Percentiles rank a stretch among this genome's conserved stretches.
phyloP scores from a whole-genome alignment of 2,797 vertebrate species.

The Sandelia bainsii region DNA sequence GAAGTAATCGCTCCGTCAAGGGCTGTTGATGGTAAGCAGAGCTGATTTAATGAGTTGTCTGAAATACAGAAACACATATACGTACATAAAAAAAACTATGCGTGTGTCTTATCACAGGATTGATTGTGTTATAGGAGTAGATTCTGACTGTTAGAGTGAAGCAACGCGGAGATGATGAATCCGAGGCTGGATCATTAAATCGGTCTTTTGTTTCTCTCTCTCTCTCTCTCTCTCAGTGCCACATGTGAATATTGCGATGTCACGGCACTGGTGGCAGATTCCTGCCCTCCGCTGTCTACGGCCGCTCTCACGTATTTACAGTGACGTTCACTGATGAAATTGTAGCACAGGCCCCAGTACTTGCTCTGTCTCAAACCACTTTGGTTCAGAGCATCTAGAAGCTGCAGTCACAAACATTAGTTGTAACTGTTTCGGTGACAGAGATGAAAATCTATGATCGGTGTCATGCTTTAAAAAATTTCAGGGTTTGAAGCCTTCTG shows the following conservation, averaged over 20 bases:
- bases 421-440: conserved; percentile 5
- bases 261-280: conserved; percentile 47
- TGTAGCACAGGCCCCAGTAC: conserved; percentile 44
- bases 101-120: conserved; percentile 3
- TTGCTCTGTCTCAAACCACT: conserved; percentile 11
- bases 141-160: conserved; percentile 28
- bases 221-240: conserved; percentile 39
- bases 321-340: conserved; percentile 32
- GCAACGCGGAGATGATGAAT: conserved; percentile 56
- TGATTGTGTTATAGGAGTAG: conserved; percentile 2
- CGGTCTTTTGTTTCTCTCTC: conserved; percentile 61
- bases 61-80: not conserved
- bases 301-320: conserved; percentile 4
- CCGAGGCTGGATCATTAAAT: conserved; percentile 55
- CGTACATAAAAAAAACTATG: conserved; percentile 9
- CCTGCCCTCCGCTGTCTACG: conserved; percentile 9
- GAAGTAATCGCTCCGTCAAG: conserved; percentile 77
- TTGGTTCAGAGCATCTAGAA: not conserved
- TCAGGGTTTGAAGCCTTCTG: conserved; percentile 4
- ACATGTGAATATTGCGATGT: conserved; percentile 69
- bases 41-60: conserved; percentile 2
- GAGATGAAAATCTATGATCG: not conserved
- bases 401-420: not conserved
- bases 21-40: conserved; percentile 84
- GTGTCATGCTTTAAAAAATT: conserved; percentile 6